Conservation (phyloP, 30 jellyfish, hydroid and myxozoan species). For the Rhopilema esculentum region DNA sequence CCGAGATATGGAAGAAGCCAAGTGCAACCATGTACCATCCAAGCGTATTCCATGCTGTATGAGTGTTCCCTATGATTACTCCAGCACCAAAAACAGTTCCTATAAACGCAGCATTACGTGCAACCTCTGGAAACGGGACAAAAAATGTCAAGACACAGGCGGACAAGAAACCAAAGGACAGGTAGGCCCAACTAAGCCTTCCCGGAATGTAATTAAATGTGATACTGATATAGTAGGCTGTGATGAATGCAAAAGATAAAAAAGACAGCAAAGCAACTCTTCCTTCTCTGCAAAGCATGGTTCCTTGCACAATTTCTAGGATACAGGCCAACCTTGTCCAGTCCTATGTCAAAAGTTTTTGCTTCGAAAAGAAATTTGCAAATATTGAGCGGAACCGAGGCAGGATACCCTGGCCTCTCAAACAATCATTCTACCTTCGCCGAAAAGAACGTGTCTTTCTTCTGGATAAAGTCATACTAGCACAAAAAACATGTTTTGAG, state of each 20-base stretch:
- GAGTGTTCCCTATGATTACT: conserved; percentile 29
- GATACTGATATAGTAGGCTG: conserved; percentile 45
- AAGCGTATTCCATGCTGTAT: conserved; percentile 71
- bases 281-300: conserved; percentile 93
- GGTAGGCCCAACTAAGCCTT: conserved; percentile 63
- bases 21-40: conserved; percentile 73
- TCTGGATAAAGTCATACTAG: no score
- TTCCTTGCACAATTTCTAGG: not conserved
- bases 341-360: not conserved
- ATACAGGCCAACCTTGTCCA: not conserved
- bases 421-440: not conserved
- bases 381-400: not conserved
- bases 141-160: conserved; percentile 65
- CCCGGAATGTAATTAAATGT: conserved; percentile 24
- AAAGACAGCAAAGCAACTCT: conserved; percentile 86
- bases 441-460: no score
- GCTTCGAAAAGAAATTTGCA: not conserved
- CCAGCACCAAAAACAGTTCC: conserved; percentile 88
- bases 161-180: conserved; percentile 37
- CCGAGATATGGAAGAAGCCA: conserved; percentile 90
- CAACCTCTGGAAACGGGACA: conserved; percentile 83
- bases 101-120: conserved; percentile 79
- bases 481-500: no score
- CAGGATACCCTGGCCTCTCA: not conserved
- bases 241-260: conserved; percentile 64